Evolutionary conservation across 2,888 invertebrate genomes (phyloP).

Genomic region (Mamestra brassicae): DNA sequence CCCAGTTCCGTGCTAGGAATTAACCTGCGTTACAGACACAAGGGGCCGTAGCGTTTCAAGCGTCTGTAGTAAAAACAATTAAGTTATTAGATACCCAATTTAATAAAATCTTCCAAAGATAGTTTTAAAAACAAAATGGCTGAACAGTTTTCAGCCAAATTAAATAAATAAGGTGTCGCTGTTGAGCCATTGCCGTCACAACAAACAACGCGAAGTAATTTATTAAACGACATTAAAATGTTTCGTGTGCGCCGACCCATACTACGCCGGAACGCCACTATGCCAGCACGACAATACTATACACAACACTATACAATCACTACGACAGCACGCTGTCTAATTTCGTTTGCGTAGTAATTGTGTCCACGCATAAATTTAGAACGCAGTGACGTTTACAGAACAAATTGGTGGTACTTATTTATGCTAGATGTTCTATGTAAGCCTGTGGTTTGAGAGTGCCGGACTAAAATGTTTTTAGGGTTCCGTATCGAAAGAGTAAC

Average conservation of each 20-base stretch:
- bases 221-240: constrained; percentile 27
- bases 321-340: constrained; percentile 49
- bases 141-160: too few species aligned
- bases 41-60: too few species aligned
- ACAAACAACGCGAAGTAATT: constrained; percentile 26
- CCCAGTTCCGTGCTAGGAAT: too few species aligned
- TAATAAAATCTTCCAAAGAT: too few species aligned
- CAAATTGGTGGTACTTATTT: constrained; percentile 59
- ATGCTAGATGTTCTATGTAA: constrained; percentile 17
- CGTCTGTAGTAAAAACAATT: too few species aligned
- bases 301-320: too few species aligned
- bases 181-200: background rate
- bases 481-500: too few species aligned
- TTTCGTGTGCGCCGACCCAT: background rate
- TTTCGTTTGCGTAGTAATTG: constrained; percentile 59
- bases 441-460: constrained; percentile 23
- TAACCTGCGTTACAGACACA: too few species aligned
- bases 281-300: constrained; percentile 28
- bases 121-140: too few species aligned
- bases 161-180: background rate
- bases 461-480: background rate
- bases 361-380: constrained; percentile 58
- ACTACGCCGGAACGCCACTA: constrained; percentile 1
- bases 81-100: too few species aligned
- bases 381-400: constrained; percentile 57